Base-by-base conservation (phyloP, 1,140 invertebrate genomes). In the Zaprionus gabonicus region DNA sequence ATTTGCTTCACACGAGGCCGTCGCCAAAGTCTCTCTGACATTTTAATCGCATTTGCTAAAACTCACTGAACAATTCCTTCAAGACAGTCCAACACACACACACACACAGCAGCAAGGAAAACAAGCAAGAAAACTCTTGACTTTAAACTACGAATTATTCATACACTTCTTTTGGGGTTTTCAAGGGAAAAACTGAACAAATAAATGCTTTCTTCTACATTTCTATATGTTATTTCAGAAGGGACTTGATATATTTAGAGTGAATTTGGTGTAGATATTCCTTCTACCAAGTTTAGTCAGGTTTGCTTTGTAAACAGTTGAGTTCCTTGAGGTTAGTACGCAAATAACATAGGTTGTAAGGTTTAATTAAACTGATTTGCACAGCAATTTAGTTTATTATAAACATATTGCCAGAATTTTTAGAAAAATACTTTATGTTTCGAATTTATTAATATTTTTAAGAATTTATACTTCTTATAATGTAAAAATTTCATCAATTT, bases 11-110 rank as follows among this genome's bases (percentile, higher is more conserved):
- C 88, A 87, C 88, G 83, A 80, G 59, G 83, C 83, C 83, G 81
- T 88, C 81, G 66, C 63, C 76, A 73, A 69, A 79, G 70, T 78
- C 74, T 60, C 71, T 55, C 78, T 92, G 91, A 92, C 91, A 92
- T 92, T 92, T 92, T 92, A 92, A 92, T 92, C 91, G 91, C 87
- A 92, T 92, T 92, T 92, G 87, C 91, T 86, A 78, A 92, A 90
- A 92, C 85, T 87, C 91, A 92, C 55, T 92, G 91, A 92, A 80
- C 91, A 92, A 90, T 92, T 91, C 87, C 87, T 34, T 67, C 80
- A 69, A 71, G 66, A 59, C 68, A 60, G 53, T 25, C 17, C 46
- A 51, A 20, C 46, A 49, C 20, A 49, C 46, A 51, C 68, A 66
- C 63, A 59, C 46, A 69, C 27, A 75, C 63, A 53, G 63, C 57